Percentiles rank a stretch among this genome's conserved stretches.
Evolutionary conservation across 2,888 invertebrate species (phyloP).

Genomic region (Diaprepes abbreviatus): DNA sequence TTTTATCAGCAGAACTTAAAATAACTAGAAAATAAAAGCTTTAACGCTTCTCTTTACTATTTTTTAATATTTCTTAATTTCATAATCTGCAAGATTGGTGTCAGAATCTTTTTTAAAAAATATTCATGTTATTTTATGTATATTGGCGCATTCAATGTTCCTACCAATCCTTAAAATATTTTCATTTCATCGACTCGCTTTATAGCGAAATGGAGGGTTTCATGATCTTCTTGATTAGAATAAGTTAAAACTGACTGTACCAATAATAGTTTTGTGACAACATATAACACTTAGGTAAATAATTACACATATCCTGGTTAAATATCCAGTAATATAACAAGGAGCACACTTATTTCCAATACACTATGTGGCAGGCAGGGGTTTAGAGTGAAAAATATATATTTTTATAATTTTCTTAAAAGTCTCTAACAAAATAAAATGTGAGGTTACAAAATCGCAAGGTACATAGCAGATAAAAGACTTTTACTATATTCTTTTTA

Average conservation of each 20-base stretch:
- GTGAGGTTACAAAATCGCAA: constrained; percentile 61
- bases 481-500: constrained; percentile 42
- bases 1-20: no score
- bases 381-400: constrained; percentile 58
- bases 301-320: constrained; percentile 48
- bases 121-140: no score
- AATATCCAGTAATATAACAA: constrained; percentile 54
- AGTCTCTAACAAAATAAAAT: constrained; percentile 44
- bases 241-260: constrained; percentile 5
- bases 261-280: constrained; percentile 56
- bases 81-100: no score
- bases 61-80: no score
- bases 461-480: constrained; percentile 67
- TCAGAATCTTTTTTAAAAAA: no score
- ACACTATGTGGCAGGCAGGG: constrained; percentile 58
- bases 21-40: no score
- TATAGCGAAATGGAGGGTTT: no score
- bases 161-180: no score
- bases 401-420: constrained; percentile 51
- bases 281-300: constrained; percentile 65
- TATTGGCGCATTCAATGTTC: no score
- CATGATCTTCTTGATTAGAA: no score
- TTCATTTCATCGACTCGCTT: no score
- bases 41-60: no score
- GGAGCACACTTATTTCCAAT: constrained; percentile 58